These are phyloP conservation scores for Paramormyrops hopkinsi DNA, from an alignment of 2,797 vertebrate species.

Conservation along the genomic window DNA sequence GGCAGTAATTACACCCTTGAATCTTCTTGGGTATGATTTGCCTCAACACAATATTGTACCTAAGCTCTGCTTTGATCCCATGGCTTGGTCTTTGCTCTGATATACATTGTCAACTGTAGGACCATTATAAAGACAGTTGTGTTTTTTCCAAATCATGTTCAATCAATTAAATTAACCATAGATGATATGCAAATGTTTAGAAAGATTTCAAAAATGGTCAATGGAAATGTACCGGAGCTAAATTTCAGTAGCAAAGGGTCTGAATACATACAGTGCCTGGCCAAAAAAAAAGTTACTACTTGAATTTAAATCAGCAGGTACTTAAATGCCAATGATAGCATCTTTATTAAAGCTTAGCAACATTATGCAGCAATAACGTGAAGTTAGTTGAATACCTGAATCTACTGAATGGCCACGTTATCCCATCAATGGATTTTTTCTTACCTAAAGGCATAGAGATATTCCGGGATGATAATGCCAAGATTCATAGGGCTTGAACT, in stretches of 20 bases:
- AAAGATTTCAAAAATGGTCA: not conserved
- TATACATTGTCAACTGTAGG: too few species aligned
- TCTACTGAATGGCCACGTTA: not conserved
- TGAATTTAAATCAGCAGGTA: not conserved
- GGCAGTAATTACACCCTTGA: not conserved
- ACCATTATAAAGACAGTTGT: not conserved
- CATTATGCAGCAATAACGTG: not conserved
- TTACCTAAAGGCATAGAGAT: not conserved
- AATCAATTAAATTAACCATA: not conserved
- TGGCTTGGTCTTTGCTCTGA: not conserved
- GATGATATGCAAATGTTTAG: not conserved
- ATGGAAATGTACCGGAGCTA: not conserved
- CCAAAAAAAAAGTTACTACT: not conserved
- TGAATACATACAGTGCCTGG: not conserved
- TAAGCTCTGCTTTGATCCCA: not conserved
- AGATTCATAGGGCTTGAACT: not conserved
- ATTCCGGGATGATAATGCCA: not conserved
- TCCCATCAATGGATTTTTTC: not conserved
- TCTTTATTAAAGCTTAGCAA: not conserved
- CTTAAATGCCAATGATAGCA: not conserved
- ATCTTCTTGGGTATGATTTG: not conserved
- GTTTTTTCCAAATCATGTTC: not conserved
- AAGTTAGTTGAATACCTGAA: not conserved
- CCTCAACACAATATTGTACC: not conserved
- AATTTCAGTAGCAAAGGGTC: not conserved